Conservation (phyloP, 1,140 invertebrate genomes). For the Daktulosphaira vitifoliae region DNA sequence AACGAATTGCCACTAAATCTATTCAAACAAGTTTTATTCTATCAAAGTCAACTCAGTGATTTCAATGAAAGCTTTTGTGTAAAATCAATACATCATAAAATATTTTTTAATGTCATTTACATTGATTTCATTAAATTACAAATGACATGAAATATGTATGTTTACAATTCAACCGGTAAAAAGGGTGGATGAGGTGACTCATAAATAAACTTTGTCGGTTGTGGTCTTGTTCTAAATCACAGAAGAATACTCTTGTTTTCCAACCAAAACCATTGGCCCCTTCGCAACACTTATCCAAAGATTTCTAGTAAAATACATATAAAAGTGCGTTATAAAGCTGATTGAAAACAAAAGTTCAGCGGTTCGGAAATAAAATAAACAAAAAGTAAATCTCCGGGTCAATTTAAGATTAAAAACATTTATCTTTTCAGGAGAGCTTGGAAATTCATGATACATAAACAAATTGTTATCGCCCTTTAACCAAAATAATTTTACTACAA, state of each 20-base stretch:
- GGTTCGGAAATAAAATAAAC: slow-evolving; percentile 24
- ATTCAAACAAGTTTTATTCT: too few species aligned
- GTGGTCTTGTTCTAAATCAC: slow-evolving; percentile 25
- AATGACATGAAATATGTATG: slow-evolving; percentile 1
- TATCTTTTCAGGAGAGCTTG: slow-evolving; percentile 7
- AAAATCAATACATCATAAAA: slow-evolving; percentile 8
- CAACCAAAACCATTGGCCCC: background rate
- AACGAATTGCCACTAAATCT: too few species aligned
- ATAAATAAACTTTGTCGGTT: slow-evolving; percentile 16
- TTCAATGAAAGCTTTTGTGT: too few species aligned
- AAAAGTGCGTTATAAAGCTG: background rate
- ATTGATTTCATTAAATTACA: background rate
- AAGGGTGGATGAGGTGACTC: background rate
- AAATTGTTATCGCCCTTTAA: too few species aligned
- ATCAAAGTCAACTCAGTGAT: background rate
- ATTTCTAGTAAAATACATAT: background rate
- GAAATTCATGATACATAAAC: slow-evolving; percentile 21
- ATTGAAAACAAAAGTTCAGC: slow-evolving; percentile 31
- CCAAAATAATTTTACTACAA: too few species aligned
- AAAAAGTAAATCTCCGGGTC: slow-evolving; percentile 27
- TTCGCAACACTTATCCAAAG: background rate
- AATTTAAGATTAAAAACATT: slow-evolving; percentile 33
- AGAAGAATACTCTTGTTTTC: background rate
- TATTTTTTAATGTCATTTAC: slow-evolving; percentile 18
- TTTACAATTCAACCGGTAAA: background rate